Evolutionary conservation across 2,797 vertebrate genomes (phyloP).

Genomic region (Myotis vivesi): DNA sequence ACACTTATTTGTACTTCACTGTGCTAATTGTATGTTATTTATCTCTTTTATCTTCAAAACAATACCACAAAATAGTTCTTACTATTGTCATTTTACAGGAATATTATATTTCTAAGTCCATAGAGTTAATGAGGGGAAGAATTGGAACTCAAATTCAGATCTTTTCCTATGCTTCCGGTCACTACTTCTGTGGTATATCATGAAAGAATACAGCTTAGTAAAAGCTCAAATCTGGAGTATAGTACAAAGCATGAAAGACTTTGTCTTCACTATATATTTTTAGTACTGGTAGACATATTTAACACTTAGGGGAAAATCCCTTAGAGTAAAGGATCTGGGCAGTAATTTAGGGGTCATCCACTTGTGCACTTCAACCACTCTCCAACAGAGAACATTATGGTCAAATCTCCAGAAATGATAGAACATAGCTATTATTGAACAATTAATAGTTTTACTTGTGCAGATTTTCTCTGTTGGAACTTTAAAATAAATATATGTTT

Average conservation of each 20-base stretch:
- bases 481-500: slow-evolving; percentile 33
- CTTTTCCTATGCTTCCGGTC: background rate
- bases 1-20: background rate
- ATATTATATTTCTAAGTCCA: background rate
- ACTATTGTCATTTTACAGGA: background rate
- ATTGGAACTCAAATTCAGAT: background rate
- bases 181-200: background rate
- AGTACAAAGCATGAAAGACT: background rate
- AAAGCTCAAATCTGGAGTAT: background rate
- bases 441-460: background rate
- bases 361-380: background rate
- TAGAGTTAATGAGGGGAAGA: background rate
- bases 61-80: background rate
- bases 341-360: background rate
- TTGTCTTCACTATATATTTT: background rate
- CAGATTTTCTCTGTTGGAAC: slow-evolving; percentile 10
- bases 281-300: background rate
- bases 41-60: background rate
- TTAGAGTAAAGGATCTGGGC: background rate
- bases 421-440: background rate
- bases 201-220: background rate
- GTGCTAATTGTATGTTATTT: background rate
- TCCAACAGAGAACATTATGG: background rate
- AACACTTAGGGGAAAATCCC: background rate
- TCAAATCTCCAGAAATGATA: background rate